phyloP scores from a whole-genome alignment of 2,797 vertebrate genomes.

The Chiloscyllium punctatum region DNA sequence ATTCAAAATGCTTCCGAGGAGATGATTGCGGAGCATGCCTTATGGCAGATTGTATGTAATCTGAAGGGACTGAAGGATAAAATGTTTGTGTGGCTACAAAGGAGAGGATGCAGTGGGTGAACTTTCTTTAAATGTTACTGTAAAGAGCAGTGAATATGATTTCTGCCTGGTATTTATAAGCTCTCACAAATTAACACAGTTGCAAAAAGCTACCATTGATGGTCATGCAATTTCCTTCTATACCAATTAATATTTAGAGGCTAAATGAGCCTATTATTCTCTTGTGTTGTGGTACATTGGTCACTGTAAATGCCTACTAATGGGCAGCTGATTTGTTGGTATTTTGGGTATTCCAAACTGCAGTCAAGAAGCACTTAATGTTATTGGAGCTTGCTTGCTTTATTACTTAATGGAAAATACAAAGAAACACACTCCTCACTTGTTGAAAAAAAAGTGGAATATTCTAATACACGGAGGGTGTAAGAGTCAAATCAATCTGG shows the following conservation, averaged over 20 bases:
- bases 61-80: not conserved
- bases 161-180: not conserved
- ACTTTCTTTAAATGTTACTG: not conserved
- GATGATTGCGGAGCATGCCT: not conserved
- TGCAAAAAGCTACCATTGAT: not conserved
- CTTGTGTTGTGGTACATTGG: not conserved
- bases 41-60: not conserved
- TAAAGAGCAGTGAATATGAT: not conserved
- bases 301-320: not conserved
- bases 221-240: not conserved
- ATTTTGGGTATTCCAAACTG: not conserved
- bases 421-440: not conserved
- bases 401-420: not conserved
- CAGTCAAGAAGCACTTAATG: not conserved
- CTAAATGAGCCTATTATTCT: not conserved
- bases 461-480: not conserved
- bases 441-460: not conserved
- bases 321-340: not conserved
- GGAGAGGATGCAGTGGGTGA: not conserved
- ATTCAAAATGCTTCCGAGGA: not conserved
- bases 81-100: not conserved
- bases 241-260: not conserved
- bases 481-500: not conserved
- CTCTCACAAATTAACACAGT: not conserved
- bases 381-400: not conserved